These are phyloP conservation scores for Napeogenes inachia DNA, from an alignment of 2,888 invertebrate species.

Conservation along the genomic window DNA sequence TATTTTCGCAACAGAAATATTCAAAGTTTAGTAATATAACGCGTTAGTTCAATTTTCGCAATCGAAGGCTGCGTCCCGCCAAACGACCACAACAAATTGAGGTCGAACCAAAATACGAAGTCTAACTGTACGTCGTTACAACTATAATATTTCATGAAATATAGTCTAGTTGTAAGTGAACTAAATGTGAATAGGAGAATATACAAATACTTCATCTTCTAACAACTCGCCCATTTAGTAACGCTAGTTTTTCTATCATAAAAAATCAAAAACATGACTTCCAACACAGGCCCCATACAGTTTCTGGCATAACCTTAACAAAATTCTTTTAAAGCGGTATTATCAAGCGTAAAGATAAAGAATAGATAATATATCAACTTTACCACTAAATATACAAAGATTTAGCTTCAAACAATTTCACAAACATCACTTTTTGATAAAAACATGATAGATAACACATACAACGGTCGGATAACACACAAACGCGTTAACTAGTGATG, in stretches of 20 bases:
- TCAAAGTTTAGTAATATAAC: slow-evolving; percentile 20
- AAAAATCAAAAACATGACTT: slow-evolving; percentile 64
- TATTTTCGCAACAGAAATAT: slow-evolving; percentile 17
- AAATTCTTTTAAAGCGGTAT: slow-evolving; percentile 43
- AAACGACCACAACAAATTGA: slow-evolving; percentile 34
- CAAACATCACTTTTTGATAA: slow-evolving; percentile 74
- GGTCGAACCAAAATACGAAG: slow-evolving; percentile 33
- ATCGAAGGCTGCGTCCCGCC: slow-evolving; percentile 33
- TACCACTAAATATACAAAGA: slow-evolving; percentile 67
- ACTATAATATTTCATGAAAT: slow-evolving; percentile 8
- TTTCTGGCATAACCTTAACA: slow-evolving; percentile 59
- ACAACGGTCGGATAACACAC: slow-evolving; percentile 50
- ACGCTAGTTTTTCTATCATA: slow-evolving; percentile 43
- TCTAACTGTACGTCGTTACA: slow-evolving; percentile 8
- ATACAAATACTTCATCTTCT: slow-evolving; percentile 17
- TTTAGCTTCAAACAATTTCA: slow-evolving; percentile 61
- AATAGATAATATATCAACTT: slow-evolving; percentile 62
- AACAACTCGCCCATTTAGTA: slow-evolving; percentile 12
- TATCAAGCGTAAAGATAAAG: slow-evolving; percentile 49
- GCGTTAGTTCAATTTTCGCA: slow-evolving; percentile 21
- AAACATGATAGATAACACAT: slow-evolving; percentile 74
- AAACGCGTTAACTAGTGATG: slow-evolving; percentile 62
- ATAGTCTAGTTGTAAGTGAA: slow-evolving; percentile 5
- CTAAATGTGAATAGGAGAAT: slow-evolving; percentile 5
- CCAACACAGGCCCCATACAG: slow-evolving; percentile 39